Evolutionary conservation across 2,113 vertebrate species (phyloP), one percentile per base, ranked within the genome.

Genomic region (Galeopterus variegatus): DNA sequence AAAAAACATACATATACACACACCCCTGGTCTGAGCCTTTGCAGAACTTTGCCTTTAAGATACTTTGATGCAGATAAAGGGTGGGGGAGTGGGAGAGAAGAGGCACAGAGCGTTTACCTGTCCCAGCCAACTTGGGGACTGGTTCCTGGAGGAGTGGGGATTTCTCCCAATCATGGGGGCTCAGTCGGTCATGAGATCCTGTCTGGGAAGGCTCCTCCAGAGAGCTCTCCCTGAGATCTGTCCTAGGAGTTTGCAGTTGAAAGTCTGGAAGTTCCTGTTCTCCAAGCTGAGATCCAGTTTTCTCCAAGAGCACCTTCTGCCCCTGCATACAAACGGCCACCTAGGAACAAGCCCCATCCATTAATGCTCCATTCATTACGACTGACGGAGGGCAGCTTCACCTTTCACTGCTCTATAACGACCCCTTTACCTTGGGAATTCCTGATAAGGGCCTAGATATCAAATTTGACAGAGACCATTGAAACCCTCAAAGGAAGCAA

Each of bases 271-370:
- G 75, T 58, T 97, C 97, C 76, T 95, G 96, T 70, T 97, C 97
- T 94, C 69, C 95, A 62, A 97, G 90, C 79, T 97, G 97, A 84
- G 96, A 60, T 69, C 94, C 97, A 67, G 96, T 98, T 92, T 95
- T 98, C 84, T 98, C 97, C 95, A 98, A 77, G 19, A 98, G 97
- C 54, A 98, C 96, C 76, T 97, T 97, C 90, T 98, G 97, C 60
- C 97, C 97, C 85, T 97, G 96, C 92, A 97, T 84, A 80, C 97
- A 98, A 19, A 98, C 96, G 0, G 97, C 97, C 97, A 98, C 97
- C 97, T 98, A 70, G 80, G 92, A 93, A 94, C 31, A 92, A 97
- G 80, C 48, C 69, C 89, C 45, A 92, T 48, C 60, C 73, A 90
- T 95, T 89, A 96, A 70, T 15, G 23, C 41, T 82, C 65, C 11